These are phyloP conservation scores for Eriosoma lanigerum DNA, from an alignment of 1,140 invertebrate species.

Conservation along the genomic window DNA sequence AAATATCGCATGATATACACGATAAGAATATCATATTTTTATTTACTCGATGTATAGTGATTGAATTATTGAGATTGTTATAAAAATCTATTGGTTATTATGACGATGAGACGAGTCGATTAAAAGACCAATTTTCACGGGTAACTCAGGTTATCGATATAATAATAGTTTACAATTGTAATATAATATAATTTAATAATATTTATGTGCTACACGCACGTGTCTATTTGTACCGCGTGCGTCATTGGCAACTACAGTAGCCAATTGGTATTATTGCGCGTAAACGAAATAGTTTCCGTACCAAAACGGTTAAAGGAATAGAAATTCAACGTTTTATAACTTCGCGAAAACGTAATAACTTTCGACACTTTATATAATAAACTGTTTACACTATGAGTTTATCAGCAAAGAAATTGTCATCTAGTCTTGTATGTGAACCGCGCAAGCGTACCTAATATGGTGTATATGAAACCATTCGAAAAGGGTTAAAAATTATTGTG, in stretches of 20 bases:
- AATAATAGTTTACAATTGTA: too few relatives aligned
- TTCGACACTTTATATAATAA: background rate
- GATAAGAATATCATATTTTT: too few relatives aligned
- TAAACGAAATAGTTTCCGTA: background rate
- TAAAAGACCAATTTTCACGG: too few relatives aligned
- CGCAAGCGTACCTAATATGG: background rate
- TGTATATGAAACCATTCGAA: background rate
- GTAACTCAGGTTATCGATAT: too few relatives aligned
- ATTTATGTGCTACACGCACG: too few relatives aligned
- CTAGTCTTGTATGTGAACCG: background rate
- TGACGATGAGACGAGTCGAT: too few relatives aligned
- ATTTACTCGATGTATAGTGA: too few relatives aligned
- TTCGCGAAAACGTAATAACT: background rate
- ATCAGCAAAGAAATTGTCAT: background rate
- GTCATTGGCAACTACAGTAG: background rate
- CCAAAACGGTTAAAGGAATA: background rate
- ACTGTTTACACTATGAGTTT: background rate
- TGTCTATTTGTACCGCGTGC: too few relatives aligned
- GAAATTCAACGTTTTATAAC: background rate
- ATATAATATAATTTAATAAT: too few relatives aligned
- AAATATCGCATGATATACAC: too few relatives aligned
- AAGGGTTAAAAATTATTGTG: conserved; percentile 1
- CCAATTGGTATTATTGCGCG: background rate
- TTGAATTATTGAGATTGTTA: too few relatives aligned
- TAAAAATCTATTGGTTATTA: too few relatives aligned